Evolutionary conservation across 1,140 invertebrate genomes (phyloP).

Genomic region (Pentalonia nigronervosa): DNA sequence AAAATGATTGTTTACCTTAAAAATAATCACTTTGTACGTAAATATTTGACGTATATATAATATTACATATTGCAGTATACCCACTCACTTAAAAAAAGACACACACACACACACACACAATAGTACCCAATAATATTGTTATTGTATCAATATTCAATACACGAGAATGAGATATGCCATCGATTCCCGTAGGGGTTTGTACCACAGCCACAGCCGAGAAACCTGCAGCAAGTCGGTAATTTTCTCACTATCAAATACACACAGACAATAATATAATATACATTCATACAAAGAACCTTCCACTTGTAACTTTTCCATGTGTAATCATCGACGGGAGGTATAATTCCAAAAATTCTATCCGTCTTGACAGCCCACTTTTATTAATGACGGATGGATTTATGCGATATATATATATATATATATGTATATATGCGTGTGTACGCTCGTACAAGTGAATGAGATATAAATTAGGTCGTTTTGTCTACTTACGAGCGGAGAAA

Average conservation of each 20-base stretch:
- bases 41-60: not conserved
- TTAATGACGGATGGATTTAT: conserved; percentile 5
- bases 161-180: not conserved
- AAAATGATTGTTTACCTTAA: not conserved
- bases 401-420: not conserved
- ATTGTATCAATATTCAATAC: not conserved
- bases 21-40: not conserved
- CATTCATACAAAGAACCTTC: no score
- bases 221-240: not conserved
- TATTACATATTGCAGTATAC: not conserved
- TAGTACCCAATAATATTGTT: not conserved
- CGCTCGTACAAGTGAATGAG: not conserved
- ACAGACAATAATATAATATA: not conserved
- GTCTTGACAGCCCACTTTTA: conserved; percentile 36
- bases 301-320: not conserved
- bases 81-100: not conserved
- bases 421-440: not conserved
- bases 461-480: conserved; percentile 3
- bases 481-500: not conserved
- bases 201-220: not conserved
- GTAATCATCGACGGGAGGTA: not conserved
- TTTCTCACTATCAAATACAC: conserved; percentile 9
- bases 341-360: conserved; percentile 25
- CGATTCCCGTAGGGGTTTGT: conserved; percentile 10
- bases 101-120: not conserved